A percentile compares a stretch with the other conserved stretches of the same genome.
Evolutionary conservation across 1,140 invertebrate genomes (phyloP).

Genomic region (Lamellibrachia luymesi): DNA sequence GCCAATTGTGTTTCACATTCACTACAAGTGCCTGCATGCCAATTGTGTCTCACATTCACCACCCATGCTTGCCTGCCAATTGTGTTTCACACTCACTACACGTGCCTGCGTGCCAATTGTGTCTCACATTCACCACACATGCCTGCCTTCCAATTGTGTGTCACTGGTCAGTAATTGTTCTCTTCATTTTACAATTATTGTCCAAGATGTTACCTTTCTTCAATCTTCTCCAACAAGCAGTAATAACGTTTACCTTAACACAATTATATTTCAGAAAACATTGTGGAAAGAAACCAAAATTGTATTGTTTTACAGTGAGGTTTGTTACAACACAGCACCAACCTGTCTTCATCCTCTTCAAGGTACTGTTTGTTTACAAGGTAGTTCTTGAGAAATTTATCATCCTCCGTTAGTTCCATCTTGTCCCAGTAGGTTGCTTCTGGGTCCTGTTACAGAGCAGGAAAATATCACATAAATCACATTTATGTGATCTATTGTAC

Average conservation of each 20-base stretch:
- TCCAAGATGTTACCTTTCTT: neutral
- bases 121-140: neutral
- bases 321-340: neutral
- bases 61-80: no score
- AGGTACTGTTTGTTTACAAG: conserved; percentile 81
- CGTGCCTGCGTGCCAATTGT: neutral
- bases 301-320: neutral
- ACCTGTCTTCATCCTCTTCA: conserved; percentile 44
- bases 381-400: conserved; percentile 89
- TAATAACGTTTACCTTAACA: neutral
- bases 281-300: neutral
- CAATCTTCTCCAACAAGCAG: neutral
- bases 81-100: no score
- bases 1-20: neutral
- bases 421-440: conserved; percentile 80
- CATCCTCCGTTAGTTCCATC: conserved; percentile 75
- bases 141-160: neutral
- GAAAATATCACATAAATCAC: neutral
- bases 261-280: neutral
- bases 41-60: neutral
- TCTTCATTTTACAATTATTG: neutral
- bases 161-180: neutral
- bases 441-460: conserved; percentile 58
- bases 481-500: no score
- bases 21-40: rapidly evolving